Percentiles rank a stretch among this genome's conserved stretches.
Conservation (phyloP, 2,797 vertebrate species). For the Sebastiscus tertius region DNA sequence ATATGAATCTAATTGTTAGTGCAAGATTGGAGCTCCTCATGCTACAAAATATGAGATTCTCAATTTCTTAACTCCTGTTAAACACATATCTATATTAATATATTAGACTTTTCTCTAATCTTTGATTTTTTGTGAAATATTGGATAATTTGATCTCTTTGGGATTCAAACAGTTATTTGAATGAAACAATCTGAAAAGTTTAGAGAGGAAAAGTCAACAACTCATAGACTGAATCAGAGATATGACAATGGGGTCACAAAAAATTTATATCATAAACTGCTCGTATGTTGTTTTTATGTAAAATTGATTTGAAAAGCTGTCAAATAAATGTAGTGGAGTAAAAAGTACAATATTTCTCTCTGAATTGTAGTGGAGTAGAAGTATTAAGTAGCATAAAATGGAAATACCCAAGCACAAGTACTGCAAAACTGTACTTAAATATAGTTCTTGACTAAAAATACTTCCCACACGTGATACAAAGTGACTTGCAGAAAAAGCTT, state of each 20-base stretch:
- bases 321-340: neutral
- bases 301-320: neutral
- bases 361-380: neutral
- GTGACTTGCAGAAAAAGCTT: neutral
- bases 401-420: neutral
- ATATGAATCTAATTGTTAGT: neutral
- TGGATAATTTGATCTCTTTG: neutral
- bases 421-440: neutral
- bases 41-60: neutral
- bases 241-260: no score
- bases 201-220: neutral
- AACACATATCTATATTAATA: neutral
- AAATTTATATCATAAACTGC: neutral
- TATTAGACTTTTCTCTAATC: neutral
- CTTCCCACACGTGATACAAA: neutral
- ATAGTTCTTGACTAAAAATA: neutral
- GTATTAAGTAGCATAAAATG: neutral
- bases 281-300: neutral
- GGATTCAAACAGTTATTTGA: neutral
- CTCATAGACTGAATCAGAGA: neutral
- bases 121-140: neutral
- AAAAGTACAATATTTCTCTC: neutral
- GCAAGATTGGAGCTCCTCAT: neutral
- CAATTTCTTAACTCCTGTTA: neutral
- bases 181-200: neutral